Evolutionary conservation across 2,113 vertebrate genomes (phyloP).

Genomic region (Pogonocichla stellata): DNA sequence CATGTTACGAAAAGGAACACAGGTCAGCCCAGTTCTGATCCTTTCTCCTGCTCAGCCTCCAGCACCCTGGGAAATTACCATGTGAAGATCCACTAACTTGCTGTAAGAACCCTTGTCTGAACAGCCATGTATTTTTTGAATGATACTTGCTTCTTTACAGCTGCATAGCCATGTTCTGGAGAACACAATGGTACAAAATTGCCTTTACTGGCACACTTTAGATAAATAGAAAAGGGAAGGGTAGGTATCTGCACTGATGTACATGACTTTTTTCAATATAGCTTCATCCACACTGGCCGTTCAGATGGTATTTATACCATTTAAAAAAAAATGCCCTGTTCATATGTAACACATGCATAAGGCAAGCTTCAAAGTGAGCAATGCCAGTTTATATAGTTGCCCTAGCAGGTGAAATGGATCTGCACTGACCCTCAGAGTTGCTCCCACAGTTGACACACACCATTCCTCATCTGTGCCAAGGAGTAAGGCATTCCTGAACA

Average conservation of each 20-base stretch:
- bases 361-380: neutral
- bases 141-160: neutral
- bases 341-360: neutral
- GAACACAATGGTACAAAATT: neutral
- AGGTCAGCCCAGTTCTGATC: neutral
- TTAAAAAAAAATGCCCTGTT: neutral
- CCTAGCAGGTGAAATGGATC: neutral
- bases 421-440: neutral
- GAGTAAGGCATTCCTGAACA: neutral
- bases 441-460: neutral
- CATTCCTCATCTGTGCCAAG: neutral
- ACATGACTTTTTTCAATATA: neutral
- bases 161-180: neutral
- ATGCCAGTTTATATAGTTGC: neutral
- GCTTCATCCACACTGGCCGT: neutral
- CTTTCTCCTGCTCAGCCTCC: neutral
- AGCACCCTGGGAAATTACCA: neutral
- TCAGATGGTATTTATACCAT: neutral
- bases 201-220: neutral
- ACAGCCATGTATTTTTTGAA: neutral
- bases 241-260: neutral
- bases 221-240: neutral
- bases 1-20: neutral
- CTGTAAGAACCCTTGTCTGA: accelerated
- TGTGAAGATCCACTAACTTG: neutral